phyloP scores from a whole-genome alignment of 92 coral and sea anemone genomes.

The Bergia sp. region DNA sequence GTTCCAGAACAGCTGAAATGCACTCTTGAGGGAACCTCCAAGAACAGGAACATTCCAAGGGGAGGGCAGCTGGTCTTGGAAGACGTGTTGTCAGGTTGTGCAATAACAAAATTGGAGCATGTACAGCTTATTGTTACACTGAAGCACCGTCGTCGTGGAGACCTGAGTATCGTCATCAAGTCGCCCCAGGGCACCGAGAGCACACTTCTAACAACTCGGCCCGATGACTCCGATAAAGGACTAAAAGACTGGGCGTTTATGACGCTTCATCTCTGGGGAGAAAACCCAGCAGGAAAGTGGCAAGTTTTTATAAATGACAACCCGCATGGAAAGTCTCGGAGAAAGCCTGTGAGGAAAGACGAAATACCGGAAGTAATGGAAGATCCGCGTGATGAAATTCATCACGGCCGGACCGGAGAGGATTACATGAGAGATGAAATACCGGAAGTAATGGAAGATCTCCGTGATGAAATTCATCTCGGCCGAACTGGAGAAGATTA shows the following conservation, averaged over 20 bases:
- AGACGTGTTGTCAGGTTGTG: conserved; percentile 35
- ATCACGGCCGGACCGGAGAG: conserved; percentile 66
- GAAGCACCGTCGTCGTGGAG: conserved; percentile 75
- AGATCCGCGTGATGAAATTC: conserved; percentile 54
- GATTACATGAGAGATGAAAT: conserved; percentile 71
- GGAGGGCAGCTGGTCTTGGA: conserved; percentile 38
- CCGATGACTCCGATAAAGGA: conserved; percentile 56
- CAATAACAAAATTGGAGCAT: conserved; percentile 62
- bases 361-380: conserved; percentile 56
- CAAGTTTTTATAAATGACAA: conserved; percentile 58
- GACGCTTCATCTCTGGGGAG: conserved; percentile 79
- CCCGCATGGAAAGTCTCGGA: conserved; percentile 26
- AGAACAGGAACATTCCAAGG: conserved; percentile 50
- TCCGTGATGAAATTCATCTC: conserved; percentile 57
- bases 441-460: conserved; percentile 51
- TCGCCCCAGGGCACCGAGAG: conserved; percentile 80
- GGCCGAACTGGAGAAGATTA: conserved; percentile 71
- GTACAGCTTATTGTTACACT: conserved; percentile 67
- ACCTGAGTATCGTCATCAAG: conserved; percentile 63
- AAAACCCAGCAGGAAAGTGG: conserved; percentile 76
- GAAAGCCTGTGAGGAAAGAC: conserved; percentile 27
- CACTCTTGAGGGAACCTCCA: conserved; percentile 35
- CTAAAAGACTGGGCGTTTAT: conserved; percentile 75
- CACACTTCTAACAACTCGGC: conserved; percentile 58
- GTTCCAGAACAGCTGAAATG: conserved; percentile 59